phyloP scores from a whole-genome alignment of 2,797 vertebrate genomes.

The Nyctalus aviator region DNA sequence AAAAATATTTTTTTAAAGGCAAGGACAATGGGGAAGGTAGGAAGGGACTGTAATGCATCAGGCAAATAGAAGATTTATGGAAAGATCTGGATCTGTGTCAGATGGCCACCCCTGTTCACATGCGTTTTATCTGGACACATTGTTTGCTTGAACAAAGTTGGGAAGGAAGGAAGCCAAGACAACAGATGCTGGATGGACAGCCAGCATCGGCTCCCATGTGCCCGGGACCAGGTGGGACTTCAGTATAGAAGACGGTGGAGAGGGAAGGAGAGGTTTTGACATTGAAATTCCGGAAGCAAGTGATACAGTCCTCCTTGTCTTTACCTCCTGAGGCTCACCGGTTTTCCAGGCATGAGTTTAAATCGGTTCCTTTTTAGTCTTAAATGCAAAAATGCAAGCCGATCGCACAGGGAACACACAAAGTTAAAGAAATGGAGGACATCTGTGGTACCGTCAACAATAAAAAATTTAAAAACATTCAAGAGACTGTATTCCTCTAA shows the following conservation, averaged over 20 bases:
- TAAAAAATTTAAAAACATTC: neutral
- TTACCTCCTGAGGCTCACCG: neutral
- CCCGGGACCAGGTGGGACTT: neutral
- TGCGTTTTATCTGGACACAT: neutral
- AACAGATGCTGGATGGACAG: neutral
- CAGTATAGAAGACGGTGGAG: neutral
- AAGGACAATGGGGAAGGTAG: neutral
- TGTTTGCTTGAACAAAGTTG: neutral
- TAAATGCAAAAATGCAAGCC: conserved; percentile 27
- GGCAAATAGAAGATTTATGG: neutral
- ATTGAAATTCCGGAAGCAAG: neutral
- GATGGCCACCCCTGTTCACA: neutral
- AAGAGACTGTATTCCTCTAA: conserved; percentile 22
- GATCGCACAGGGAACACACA: neutral
- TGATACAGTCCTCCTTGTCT: neutral
- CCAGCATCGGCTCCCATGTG: neutral
- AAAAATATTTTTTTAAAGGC: no score
- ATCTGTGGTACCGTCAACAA: neutral
- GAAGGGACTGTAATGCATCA: neutral
- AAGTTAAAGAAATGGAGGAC: neutral
- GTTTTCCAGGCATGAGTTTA: neutral
- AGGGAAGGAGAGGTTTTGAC: neutral
- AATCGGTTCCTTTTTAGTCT: conserved; percentile 39
- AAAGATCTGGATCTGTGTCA: neutral
- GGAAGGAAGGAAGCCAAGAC: neutral